Evolutionary conservation across 1,140 invertebrate species (phyloP), one percentile per base, ranked within the genome.

Genomic region (Scylla paramamosain): DNA sequence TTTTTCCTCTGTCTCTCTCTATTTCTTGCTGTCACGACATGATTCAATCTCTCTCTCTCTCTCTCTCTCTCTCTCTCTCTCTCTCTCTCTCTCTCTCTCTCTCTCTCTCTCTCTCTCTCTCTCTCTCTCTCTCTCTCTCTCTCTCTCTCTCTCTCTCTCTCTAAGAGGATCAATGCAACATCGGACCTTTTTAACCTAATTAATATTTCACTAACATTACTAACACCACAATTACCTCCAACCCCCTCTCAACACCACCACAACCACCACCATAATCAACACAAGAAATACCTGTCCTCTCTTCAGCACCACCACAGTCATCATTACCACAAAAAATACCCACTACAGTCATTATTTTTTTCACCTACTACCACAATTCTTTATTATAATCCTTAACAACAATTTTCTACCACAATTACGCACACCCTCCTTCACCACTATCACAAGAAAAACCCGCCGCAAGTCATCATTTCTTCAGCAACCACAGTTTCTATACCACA

Each of bases 171-270:
- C 52, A 52, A 59, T 45, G 45, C 1, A 14, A 20, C 45, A 52
- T 12, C 12, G 39, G 16, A 59, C n/a, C 20, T 25, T 48, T 31
- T 67, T 46, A 59, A 12, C 0, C 0, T 52, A 25, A 25, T 52
- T 31, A n/a, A 45, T 67, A 14, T 28, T 52, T 28, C 45, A 31
- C 52, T 29, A 88, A 0, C 31, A 16, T 32, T 20, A 59, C 31
- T 25, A 20, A 31, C 45, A 88, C 86, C 86, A 0, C 31, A 45
- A 32, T 29, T 0, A 59, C 97, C 95, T 97, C 2, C 52, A 59
- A 10, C 28, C 83, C 31, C 4, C 83, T 14, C 83, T 20, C 52
- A 59, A 12, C 52, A 32, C 32, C 20, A 32, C 86, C 86, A 32
- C 86, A 4, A 88, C 86, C 86, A 32, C 45, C 86, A 88, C 29